Evolutionary conservation across 2,888 invertebrate genomes (phyloP).

Genomic region (Agonum fuliginosum): DNA sequence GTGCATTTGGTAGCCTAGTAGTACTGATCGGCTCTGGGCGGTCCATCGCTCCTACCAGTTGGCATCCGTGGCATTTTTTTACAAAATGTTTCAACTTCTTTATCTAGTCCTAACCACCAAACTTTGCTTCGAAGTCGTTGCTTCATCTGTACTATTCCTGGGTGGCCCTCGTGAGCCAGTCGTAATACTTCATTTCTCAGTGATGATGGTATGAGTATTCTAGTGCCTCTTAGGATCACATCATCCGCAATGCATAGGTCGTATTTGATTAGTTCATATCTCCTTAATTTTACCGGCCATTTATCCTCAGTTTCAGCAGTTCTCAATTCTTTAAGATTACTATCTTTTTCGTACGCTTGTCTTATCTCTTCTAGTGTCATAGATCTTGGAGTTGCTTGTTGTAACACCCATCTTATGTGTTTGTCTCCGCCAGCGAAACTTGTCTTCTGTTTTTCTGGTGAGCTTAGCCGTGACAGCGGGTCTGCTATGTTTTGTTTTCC

Average conservation of each 20-base stretch:
- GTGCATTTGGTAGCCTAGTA: slow-evolving; percentile 57
- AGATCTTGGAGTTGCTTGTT: background rate
- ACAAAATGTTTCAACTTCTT: slow-evolving; percentile 62
- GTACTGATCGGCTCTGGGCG: slow-evolving; percentile 61
- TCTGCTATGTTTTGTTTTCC: slow-evolving; percentile 1
- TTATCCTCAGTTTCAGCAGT: background rate
- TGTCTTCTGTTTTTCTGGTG: too few relatives aligned
- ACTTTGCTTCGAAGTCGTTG: slow-evolving; percentile 62
- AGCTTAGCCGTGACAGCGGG: background rate
- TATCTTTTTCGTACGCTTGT: background rate
- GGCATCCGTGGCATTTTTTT: slow-evolving; percentile 61
- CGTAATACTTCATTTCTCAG: slow-evolving; percentile 25
- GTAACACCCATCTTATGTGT: background rate
- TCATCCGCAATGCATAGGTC: background rate
- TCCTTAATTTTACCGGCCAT: background rate
- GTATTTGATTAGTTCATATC: background rate
- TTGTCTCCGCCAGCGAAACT: background rate
- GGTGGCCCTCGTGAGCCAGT: slow-evolving; percentile 61
- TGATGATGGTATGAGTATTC: slow-evolving; percentile 53
- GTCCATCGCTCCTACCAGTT: slow-evolving; percentile 58
- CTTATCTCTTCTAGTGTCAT: background rate
- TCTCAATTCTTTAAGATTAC: background rate
- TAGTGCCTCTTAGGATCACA: background rate
- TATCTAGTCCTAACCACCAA: slow-evolving; percentile 63
- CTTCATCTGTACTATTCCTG: slow-evolving; percentile 56